Percentiles rank a stretch among this genome's conserved stretches.
Conservation (phyloP, 2,113 vertebrate species). For the Carlito syrichta region DNA sequence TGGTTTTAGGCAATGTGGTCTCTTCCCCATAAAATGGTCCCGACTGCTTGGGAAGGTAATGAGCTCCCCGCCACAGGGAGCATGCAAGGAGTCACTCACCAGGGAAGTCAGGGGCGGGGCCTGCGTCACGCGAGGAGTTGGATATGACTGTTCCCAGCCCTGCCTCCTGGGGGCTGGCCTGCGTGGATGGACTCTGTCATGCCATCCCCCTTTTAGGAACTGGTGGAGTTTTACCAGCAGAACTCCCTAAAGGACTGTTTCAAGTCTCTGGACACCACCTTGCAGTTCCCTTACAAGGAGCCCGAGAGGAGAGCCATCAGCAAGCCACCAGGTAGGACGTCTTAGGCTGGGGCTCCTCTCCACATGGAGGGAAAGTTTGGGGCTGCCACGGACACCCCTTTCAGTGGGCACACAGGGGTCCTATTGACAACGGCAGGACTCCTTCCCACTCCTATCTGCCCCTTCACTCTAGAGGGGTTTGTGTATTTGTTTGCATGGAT, state of each 20-base stretch:
- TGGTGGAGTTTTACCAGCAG: constrained; percentile 92
- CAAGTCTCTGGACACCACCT: constrained; percentile 89
- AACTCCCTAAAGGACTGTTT: constrained; percentile 94
- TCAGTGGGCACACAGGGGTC: rapidly evolving
- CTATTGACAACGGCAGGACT: background rate
- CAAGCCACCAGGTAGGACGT: constrained; percentile 77
- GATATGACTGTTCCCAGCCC: background rate
- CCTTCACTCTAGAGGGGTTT: background rate
- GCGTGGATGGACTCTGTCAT: rapidly evolving
- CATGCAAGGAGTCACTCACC: background rate
- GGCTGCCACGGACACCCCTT: background rate
- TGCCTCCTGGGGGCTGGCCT: background rate
- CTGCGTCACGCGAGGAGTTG: background rate
- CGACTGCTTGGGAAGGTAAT: background rate
- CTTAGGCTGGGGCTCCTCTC: background rate
- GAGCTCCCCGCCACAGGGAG: background rate
- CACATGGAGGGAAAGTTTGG: background rate
- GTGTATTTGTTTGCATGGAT: background rate
- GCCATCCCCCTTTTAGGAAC: constrained; percentile 79
- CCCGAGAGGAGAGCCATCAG: constrained; percentile 82
- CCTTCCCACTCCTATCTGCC: background rate
- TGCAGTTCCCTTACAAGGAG: constrained; percentile 90
- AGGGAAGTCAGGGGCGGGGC: background rate
- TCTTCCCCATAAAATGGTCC: background rate
- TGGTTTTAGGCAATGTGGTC: background rate